Evolutionary conservation across 2,888 invertebrate genomes (phyloP).

Genomic region (Sialis fuliginosa): DNA sequence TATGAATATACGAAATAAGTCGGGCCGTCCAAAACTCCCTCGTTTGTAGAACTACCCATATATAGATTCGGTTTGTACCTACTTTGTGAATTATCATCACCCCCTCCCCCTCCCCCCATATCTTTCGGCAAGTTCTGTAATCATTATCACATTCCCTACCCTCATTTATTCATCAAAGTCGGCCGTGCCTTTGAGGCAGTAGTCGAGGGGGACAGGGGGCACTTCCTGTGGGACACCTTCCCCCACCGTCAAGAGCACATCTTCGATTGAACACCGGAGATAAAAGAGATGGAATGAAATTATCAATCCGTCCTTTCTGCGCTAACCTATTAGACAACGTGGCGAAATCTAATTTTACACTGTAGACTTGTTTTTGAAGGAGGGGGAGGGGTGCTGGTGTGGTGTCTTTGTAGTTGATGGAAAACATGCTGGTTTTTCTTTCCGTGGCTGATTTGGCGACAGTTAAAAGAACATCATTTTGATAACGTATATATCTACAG

Average conservation of each 20-base stretch:
- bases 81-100: too few species aligned
- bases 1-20: too few species aligned
- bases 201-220: not conserved
- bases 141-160: conserved; percentile 2
- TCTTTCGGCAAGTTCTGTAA: conserved; percentile 2
- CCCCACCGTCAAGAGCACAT: not conserved
- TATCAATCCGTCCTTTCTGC: not conserved
- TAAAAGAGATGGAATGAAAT: not conserved
- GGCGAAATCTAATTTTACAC: not conserved
- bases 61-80: too few species aligned
- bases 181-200: not conserved
- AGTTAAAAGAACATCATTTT: too few species aligned
- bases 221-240: not conserved
- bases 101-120: not conserved
- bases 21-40: too few species aligned
- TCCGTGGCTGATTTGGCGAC: too few species aligned
- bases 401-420: too few species aligned
- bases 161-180: conserved; percentile 3
- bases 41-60: too few species aligned
- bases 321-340: not conserved
- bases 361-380: too few species aligned
- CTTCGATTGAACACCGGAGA: not conserved
- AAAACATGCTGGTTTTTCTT: too few species aligned
- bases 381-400: too few species aligned
- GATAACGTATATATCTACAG: too few species aligned